Base-by-base conservation (phyloP, 2,888 invertebrate species). In the Drosophila colorata region DNA sequence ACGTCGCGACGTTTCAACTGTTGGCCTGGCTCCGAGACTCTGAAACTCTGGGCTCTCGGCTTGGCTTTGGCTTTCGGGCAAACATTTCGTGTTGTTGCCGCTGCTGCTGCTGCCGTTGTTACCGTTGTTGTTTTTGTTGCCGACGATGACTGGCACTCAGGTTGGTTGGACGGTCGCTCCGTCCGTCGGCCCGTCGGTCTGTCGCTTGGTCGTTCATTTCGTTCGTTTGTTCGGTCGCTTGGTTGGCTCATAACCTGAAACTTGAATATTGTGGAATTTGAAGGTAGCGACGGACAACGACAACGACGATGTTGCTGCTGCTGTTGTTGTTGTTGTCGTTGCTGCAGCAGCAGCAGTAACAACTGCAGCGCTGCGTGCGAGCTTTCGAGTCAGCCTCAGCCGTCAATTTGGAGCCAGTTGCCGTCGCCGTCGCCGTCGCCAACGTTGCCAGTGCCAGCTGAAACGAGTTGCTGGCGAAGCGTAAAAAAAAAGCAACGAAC, bases 261-360 rank as follows among this genome's bases (percentile, higher is more conserved):
- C 87, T 85, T 88, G 85, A 84, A 85, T 81, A 87, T 88, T 87
- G 87, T 85, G 85, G 85, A 85, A 85, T 85, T 85, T 88, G 89
- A 85, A 85, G 85, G 85, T 85, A 85, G 85, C 88, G 68, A 76
- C 77, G 76, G 55, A 52, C 69, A 40, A 41, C 69, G 60, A 41
- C 56, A 28, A 28, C 25, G 25, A 25, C 28, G 9, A 28, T 28
- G 64, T 25, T 28, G 69, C 28, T 53, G 73, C n/a, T 55, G 69
- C 23, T 41, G 58, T 35, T 52, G 41, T 43, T 41, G 52, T 41
- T 16, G 41, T 43, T 33, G 53, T 28, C 16, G 52, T 28, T 11
- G 52, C 51, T 35, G 61, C 66, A 47, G 46, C 59, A 59, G 49
- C 69, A 65, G 52, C 68, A 68, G 59, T 69, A 70, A 64, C 81